Percentiles rank a stretch among this genome's conserved stretches.
phyloP scores from a whole-genome alignment of 2,888 invertebrate genomes.

The Lagria hirta region DNA sequence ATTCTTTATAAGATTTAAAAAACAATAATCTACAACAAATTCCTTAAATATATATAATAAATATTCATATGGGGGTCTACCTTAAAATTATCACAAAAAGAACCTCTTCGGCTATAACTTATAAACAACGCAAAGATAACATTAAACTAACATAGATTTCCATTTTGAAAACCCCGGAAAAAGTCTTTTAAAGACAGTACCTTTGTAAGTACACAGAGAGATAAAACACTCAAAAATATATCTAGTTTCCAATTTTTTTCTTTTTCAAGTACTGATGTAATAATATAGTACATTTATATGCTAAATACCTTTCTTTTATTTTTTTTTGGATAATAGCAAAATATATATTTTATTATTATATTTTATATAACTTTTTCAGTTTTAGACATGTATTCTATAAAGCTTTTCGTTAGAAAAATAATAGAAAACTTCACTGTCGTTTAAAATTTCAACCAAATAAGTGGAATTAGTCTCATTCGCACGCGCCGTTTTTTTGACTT shows the following conservation, averaged over 20 bases:
- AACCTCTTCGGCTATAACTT: constrained; percentile 18
- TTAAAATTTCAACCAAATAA: constrained; percentile 5
- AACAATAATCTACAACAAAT: constrained; percentile 30
- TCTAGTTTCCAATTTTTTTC: constrained; percentile 9
- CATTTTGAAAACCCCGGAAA: constrained; percentile 2
- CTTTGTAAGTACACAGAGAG: constrained; percentile 8
- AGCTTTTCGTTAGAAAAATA: no score
- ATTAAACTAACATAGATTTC: constrained; percentile 6
- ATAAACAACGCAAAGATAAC: constrained; percentile 8
- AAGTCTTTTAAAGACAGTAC: constrained; percentile 4
- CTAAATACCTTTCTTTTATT: constrained; percentile 20
- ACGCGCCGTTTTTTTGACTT: constrained; percentile 11
- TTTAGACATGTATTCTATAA: constrained; percentile 21
- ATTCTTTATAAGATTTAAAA: constrained; percentile 22
- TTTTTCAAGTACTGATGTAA: constrained; percentile 14
- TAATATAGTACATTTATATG: constrained; percentile 16
- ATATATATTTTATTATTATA: constrained; percentile 33
- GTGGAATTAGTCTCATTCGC: constrained; percentile 8
- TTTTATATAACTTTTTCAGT: no score
- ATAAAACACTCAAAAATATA: constrained; percentile 21
- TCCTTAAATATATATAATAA: constrained; percentile 27
- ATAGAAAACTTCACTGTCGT: constrained; percentile 15
- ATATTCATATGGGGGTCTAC: constrained; percentile 24
- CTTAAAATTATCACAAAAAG: constrained; percentile 24
- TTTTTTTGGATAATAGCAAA: constrained; percentile 34